Conservation (phyloP, 1,140 invertebrate genomes). For the Lanistes nyassanus region DNA sequence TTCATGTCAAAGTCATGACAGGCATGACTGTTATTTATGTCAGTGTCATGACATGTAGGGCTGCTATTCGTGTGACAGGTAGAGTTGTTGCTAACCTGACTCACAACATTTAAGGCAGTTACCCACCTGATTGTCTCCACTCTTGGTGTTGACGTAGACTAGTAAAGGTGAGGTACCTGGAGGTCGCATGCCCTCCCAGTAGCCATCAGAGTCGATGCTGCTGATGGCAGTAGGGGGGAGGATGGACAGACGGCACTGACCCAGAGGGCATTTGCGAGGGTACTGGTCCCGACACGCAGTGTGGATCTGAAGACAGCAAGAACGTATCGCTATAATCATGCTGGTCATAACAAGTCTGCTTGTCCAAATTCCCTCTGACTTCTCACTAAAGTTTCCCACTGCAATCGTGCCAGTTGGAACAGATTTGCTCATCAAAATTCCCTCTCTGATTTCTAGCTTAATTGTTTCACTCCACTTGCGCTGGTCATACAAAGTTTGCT, state of each 20-base stretch:
- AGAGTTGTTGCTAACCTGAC: too few relatives aligned
- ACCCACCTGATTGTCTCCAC: slow-evolving; percentile 83
- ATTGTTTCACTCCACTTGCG: neutral
- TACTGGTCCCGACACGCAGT: slow-evolving; percentile 78
- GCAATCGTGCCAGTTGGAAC: neutral
- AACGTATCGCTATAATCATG: neutral
- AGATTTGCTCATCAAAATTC: neutral
- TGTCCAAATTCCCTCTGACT: neutral
- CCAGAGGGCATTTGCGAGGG: slow-evolving; percentile 81
- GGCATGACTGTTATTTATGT: too few relatives aligned
- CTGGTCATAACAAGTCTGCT: neutral
- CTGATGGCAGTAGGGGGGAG: slow-evolving; percentile 93
- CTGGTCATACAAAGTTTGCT: neutral
- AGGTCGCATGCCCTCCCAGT: slow-evolving; percentile 88
- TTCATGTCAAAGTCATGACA: too few relatives aligned
- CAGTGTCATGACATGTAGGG: too few relatives aligned
- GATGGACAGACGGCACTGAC: slow-evolving; percentile 87
- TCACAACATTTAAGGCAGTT: too few relatives aligned
- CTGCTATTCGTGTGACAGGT: too few relatives aligned
- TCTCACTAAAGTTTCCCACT: too few relatives aligned
- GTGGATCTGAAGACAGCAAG: slow-evolving; percentile 75
- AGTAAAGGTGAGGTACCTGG: slow-evolving; percentile 86
- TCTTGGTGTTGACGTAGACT: slow-evolving; percentile 97
- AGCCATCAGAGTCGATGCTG: slow-evolving; percentile 80
- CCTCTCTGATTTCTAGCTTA: neutral